Conservation (phyloP, 2,888 invertebrate species). For the Rosalia funebris region DNA sequence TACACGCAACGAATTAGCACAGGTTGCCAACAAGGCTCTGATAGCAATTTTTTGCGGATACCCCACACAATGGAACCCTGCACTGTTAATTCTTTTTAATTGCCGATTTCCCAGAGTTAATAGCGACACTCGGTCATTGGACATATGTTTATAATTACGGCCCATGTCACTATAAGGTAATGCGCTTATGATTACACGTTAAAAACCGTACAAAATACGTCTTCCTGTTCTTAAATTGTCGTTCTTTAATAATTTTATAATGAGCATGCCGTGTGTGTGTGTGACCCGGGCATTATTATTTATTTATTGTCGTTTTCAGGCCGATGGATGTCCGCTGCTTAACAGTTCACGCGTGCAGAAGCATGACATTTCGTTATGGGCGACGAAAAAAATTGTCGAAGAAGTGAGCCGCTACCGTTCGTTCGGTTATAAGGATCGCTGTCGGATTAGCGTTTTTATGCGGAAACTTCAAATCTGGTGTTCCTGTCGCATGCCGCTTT, state of each 20-base stretch:
- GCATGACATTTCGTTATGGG: slow-evolving; percentile 14
- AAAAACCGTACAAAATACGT: slow-evolving; percentile 64
- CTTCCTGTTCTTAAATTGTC: slow-evolving; percentile 65
- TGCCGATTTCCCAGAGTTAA: slow-evolving; percentile 57
- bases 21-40: slow-evolving; percentile 9
- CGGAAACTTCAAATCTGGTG: background rate
- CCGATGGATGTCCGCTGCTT: slow-evolving; percentile 7
- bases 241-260: slow-evolving; percentile 63
- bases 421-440: background rate
- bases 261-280: slow-evolving; percentile 39
- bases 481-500: background rate
- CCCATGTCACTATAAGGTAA: slow-evolving; percentile 55
- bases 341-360: slow-evolving; percentile 16
- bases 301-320: slow-evolving; percentile 17
- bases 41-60: slow-evolving; percentile 5
- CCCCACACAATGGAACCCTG: slow-evolving; percentile 14
- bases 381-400: slow-evolving; percentile 7
- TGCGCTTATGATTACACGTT: slow-evolving; percentile 58
- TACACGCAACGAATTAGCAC: slow-evolving; percentile 16
- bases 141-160: slow-evolving; percentile 63
- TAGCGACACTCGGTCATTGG: slow-evolving; percentile 56
- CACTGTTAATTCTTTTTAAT: slow-evolving; percentile 51
- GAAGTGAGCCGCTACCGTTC: slow-evolving; percentile 1
- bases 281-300: slow-evolving; percentile 23
- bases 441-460: background rate